Conservation (phyloP, 2,797 vertebrate species). For the Oophaga sylvatica region DNA sequence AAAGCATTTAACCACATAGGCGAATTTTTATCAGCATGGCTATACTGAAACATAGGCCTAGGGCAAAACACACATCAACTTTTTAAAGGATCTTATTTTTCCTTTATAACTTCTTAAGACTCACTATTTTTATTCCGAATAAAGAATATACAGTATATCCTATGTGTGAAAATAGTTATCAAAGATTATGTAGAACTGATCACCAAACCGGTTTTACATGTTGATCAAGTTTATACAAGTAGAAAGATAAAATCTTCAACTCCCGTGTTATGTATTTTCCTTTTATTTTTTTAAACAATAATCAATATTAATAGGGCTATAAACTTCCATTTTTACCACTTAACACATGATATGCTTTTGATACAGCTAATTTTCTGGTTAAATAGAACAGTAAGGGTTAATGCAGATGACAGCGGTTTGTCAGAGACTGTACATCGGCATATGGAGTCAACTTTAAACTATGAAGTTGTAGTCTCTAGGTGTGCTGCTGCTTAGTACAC, state of each 20-base stretch:
- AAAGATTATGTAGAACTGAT: background rate
- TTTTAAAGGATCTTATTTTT: background rate
- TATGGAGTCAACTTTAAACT: no score
- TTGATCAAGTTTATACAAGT: slow-evolving; percentile 10
- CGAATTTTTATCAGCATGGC: background rate
- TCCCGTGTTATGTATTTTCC: background rate
- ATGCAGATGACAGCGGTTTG: no score
- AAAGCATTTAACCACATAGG: background rate
- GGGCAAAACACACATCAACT: no score
- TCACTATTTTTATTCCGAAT: background rate
- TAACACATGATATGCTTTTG: background rate
- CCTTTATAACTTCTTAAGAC: background rate
- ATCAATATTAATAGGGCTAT: background rate
- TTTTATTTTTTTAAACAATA: background rate
- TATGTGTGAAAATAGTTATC: background rate
- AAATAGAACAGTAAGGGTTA: no score
- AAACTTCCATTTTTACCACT: background rate
- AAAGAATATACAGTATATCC: background rate
- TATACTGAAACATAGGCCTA: no score
- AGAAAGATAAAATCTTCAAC: background rate
- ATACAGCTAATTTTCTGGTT: no score
- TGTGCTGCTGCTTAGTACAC: no score
- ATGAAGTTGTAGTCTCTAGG: no score
- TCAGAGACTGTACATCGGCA: no score
- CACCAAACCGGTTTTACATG: slow-evolving; percentile 3